Evolutionary conservation across 1,140 invertebrate genomes (phyloP).

Genomic region (Pentalonia nigronervosa): DNA sequence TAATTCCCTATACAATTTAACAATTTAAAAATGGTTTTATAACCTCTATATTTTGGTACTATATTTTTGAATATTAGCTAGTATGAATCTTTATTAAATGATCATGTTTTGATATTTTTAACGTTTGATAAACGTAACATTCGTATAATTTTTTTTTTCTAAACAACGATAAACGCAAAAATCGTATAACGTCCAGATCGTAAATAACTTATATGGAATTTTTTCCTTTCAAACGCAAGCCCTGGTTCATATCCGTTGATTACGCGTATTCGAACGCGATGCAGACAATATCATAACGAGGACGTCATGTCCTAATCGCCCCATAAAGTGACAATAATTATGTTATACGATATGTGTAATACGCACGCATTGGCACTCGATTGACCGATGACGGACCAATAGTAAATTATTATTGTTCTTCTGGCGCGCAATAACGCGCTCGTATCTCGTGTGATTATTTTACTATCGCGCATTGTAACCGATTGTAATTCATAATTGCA

Average conservation of each 20-base stretch:
- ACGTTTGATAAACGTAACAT: too few relatives aligned
- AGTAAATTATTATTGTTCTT: neutral
- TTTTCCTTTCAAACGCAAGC: too few relatives aligned
- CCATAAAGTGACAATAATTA: neutral
- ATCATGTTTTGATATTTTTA: too few relatives aligned
- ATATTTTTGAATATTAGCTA: too few relatives aligned
- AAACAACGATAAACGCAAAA: too few relatives aligned
- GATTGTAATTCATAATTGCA: neutral
- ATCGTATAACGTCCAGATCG: too few relatives aligned
- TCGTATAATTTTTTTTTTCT: too few relatives aligned
- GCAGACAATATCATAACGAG: neutral
- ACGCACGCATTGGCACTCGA: neutral
- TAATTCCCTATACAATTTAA: too few relatives aligned
- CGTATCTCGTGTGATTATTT: neutral
- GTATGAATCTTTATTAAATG: too few relatives aligned
- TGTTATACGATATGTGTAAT: neutral
- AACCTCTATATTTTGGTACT: too few relatives aligned
- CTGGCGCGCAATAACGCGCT: neutral
- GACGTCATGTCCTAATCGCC: neutral
- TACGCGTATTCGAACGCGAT: neutral
- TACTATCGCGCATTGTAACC: neutral
- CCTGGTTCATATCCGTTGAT: neutral
- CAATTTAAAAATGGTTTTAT: too few relatives aligned
- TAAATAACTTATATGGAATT: too few relatives aligned
- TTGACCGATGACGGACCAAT: neutral